Base-by-base conservation (phyloP, 64 coral and sea anemone genomes). In the Montipora capricornis region DNA sequence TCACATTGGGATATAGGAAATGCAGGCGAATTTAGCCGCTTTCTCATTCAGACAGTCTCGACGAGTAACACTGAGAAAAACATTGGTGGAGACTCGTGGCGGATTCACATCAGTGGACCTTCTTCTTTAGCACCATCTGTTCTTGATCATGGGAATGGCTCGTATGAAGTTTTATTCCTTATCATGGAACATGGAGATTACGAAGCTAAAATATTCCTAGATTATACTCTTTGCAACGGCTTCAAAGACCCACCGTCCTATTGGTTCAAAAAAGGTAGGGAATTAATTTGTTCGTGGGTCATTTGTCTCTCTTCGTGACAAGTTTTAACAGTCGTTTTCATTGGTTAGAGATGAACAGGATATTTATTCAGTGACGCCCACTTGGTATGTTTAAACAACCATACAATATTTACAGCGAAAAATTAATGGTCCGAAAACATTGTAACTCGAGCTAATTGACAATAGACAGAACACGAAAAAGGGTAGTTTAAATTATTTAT, bases 21-120 rank as follows among this genome's bases (percentile, higher is more conserved):
- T 14, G 91, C 95, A 0, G 95, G 95, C 0, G 87, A 93, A 58
- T 96, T 96, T 13, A 96, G 91, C 80, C 91, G 87, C 6, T 93
- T 96, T 81, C 24, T 90, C 74, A 96, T 96, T 14, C 91, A 87
- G 47, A 74, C 95, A 16, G 87, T 84, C 0, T 87, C 95, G 20
- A 62, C 74, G 6, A 59, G 68, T 85, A 79, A 89, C 75, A 50
- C 22, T 20, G 37, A 74, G 19, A 95, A 95, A 19, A 74, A 49
- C 44, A 59, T 87, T 16, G 89, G 94, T 53, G 89, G 88, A 15
- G 94, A 95, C 29, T 87, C 88, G 8, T 91, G 89, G 88, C 74
- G 94, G 74, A 77, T 95, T 47, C 89, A 92, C 44, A 61, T 71
- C 20, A 24, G 79, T 8, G 76, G 94, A 19, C 83, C 89, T 8